These are phyloP conservation scores for Drosophila neotestacea DNA, from an alignment of 2,888 invertebrate species.

Conservation along the genomic window DNA sequence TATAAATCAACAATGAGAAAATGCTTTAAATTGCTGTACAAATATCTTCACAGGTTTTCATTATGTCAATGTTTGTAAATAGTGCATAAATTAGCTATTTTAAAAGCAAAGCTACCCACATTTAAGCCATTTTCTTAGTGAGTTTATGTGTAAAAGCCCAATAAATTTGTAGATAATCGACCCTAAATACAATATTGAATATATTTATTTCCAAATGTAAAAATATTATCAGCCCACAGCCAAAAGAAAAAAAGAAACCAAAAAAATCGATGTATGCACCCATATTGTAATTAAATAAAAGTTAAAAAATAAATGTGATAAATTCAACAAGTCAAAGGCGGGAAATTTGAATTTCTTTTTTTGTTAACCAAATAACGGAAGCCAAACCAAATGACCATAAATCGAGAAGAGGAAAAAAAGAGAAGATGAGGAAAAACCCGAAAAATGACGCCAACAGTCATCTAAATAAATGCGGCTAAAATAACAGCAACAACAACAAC, in stretches of 20 bases:
- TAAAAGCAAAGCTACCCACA: constrained; percentile 21
- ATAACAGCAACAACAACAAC: constrained; percentile 29
- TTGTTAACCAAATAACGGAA: constrained; percentile 52
- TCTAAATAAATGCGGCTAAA: constrained; percentile 53
- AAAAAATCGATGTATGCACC: constrained; percentile 43
- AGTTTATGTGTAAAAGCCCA: constrained; percentile 49
- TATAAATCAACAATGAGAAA: constrained; percentile 34
- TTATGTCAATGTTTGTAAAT: constrained; percentile 33
- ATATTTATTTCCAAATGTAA: constrained; percentile 29
- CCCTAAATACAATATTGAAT: constrained; percentile 31
- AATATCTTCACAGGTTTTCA: constrained; percentile 43
- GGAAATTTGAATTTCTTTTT: constrained; percentile 30
- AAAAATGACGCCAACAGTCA: constrained; percentile 55
- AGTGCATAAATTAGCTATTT: constrained; percentile 25
- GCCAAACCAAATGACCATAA: constrained; percentile 45
- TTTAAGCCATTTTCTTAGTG: constrained; percentile 42
- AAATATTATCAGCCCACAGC: constrained; percentile 36
- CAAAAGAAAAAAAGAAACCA: constrained; percentile 17
- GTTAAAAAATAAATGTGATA: constrained; percentile 74
- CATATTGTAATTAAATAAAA: constrained; percentile 61
- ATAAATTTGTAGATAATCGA: constrained; percentile 45
- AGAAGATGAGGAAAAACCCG: constrained; percentile 1
- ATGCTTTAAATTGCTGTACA: constrained; percentile 55
- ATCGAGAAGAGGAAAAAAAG: constrained; percentile 6
- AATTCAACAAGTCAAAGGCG: constrained; percentile 49